A percentile compares a stretch with the other conserved stretches of the same genome.
phyloP scores from a whole-genome alignment of 2,888 invertebrate genomes.

The Mythimna pallens region DNA sequence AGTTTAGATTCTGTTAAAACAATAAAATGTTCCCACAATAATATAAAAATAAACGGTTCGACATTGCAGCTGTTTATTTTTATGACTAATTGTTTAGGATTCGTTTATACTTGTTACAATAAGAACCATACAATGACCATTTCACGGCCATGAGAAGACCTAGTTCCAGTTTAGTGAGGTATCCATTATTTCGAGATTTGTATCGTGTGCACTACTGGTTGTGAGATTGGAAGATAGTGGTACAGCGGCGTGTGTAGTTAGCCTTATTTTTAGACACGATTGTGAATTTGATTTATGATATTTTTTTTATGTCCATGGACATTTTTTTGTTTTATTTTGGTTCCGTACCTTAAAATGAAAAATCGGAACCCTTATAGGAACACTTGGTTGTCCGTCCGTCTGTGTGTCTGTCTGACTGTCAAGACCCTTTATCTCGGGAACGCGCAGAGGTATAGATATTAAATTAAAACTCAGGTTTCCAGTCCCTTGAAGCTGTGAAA shows the following conservation, averaged over 20 bases:
- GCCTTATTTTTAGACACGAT: constrained; percentile 49
- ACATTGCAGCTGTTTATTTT: constrained; percentile 49
- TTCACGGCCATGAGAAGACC: constrained; percentile 78
- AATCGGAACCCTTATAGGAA: no score
- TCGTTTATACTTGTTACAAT: constrained; percentile 22
- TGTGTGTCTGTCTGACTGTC: no score
- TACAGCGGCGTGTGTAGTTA: constrained; percentile 24
- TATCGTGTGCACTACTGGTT: constrained; percentile 58
- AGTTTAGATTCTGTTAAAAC: neutral
- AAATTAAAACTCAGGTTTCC: no score
- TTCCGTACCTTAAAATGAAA: no score
- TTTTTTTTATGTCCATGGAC: neutral
- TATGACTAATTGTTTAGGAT: constrained; percentile 55
- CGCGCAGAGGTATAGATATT: no score
- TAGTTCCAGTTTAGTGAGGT: constrained; percentile 68
- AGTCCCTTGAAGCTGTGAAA: no score
- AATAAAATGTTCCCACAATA: constrained; percentile 39
- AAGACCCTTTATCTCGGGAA: no score
- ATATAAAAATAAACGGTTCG: constrained; percentile 37
- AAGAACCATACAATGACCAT: constrained; percentile 49
- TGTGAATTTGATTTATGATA: constrained; percentile 2
- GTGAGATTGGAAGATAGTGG: constrained; percentile 50
- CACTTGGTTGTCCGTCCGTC: no score
- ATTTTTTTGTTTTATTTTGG: neutral
- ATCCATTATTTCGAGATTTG: constrained; percentile 51